phyloP scores from a whole-genome alignment of 2,113 vertebrate species.

The Xyliphius kryptos region DNA sequence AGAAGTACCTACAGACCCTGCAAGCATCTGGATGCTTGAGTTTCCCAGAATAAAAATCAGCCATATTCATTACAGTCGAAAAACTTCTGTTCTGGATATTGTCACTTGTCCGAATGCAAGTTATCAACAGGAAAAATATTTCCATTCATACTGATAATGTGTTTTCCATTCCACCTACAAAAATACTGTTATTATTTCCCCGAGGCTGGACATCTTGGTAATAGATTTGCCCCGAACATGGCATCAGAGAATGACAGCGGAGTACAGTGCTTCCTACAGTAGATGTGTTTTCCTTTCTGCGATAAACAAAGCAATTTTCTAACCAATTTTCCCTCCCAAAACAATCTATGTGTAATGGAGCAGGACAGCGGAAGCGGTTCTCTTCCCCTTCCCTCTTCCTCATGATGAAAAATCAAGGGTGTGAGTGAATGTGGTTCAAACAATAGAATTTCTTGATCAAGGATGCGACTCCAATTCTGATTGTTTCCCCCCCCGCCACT shows the following conservation, averaged over 20 bases:
- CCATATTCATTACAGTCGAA: constrained; percentile 7
- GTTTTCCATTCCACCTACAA: constrained; percentile 33
- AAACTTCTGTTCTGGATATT: constrained; percentile 9
- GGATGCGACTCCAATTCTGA: constrained; percentile 32
- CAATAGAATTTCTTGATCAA: constrained; percentile 37
- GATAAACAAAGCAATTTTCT: constrained; percentile 48
- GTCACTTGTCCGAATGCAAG: constrained; percentile 10
- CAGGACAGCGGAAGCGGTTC: constrained; percentile 42
- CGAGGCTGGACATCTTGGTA: constrained; percentile 37
- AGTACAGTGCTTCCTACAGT: constrained; percentile 25
- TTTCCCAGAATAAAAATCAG: not conserved
- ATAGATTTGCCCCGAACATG: constrained; percentile 32
- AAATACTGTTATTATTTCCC: constrained; percentile 34
- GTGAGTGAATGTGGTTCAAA: constrained; percentile 27
- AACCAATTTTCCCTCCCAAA: constrained; percentile 43
- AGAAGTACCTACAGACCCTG: too few relatives aligned
- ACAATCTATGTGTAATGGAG: constrained; percentile 45
- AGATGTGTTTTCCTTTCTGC: constrained; percentile 33
- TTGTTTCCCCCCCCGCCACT: constrained; percentile 42
- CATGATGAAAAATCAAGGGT: constrained; percentile 43
- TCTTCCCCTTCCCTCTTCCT: constrained; percentile 45
- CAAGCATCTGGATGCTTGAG: too few relatives aligned
- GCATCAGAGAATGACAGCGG: constrained; percentile 17
- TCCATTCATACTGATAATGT: constrained; percentile 32
- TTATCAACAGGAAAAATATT: constrained; percentile 22